Evolutionary conservation across 1,140 invertebrate genomes (phyloP), one percentile per base, ranked within the genome.

Genomic region (Colletes latitarsis): DNA sequence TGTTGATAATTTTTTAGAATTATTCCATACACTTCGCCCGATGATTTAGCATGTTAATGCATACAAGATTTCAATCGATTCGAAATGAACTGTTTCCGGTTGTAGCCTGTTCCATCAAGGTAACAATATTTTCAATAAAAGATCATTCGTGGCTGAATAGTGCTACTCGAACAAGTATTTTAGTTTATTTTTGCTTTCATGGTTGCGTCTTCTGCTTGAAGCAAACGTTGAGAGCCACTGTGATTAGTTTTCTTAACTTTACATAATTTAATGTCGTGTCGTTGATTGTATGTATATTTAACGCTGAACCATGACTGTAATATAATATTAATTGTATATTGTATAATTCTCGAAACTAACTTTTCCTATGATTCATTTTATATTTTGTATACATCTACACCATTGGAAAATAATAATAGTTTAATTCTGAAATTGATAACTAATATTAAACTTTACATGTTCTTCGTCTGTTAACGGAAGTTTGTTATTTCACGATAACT

Each of bases 41-140:
- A 64, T 9, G 30, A 41, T 41, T 74, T 39, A 63, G 4, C 46
- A 66, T 74, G 21, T 43, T 64, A 64, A 74, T 64, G n/a, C 12
- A 73, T 74, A 63, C 60, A 8, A 30, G 60, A 74, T 64, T 74
- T 55, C 30, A 74, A 75, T 75, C 72, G 6, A 15, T 14, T 6
- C n/a, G 49, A 10, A 1, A 0, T 12, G 41, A 46, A 9, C 14
- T 30, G 12, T 14, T 64, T 75, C 62, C 49, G 49, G 62, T 21
- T 41, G 4, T 9, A 10, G 30, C 17, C 10, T 9, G 39, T 6
- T 14, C n/a, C 55, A 55, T 21, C 72, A 55, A 75, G 72, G 49
- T 41, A 43, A 55, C 19, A 43, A 39, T 43, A 63, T 64, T 64
- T 55, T 41, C 12, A 66, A 64, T 43, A 55, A 6, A 21, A 19